Evolutionary conservation across 2,113 vertebrate species (phyloP).

Genomic region (Peucedramus taeniatus): DNA sequence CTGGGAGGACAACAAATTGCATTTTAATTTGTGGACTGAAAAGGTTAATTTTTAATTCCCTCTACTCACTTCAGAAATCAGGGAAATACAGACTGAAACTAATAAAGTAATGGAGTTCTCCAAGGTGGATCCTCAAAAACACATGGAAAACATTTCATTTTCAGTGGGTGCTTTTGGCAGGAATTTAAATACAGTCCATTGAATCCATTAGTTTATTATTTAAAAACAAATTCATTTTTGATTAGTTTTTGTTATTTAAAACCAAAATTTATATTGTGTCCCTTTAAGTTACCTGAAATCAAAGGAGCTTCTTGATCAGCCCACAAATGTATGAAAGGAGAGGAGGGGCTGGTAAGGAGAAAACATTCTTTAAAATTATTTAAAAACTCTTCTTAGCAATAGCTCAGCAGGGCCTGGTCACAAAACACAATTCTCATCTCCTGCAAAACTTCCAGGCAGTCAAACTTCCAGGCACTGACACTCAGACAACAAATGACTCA

Average conservation of each 20-base stretch:
- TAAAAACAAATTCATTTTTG: background rate
- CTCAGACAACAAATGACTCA: background rate
- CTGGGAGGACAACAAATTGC: background rate
- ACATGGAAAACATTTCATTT: background rate
- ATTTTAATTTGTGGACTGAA: background rate
- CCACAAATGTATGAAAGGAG: background rate
- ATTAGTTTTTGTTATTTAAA: background rate
- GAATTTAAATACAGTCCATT: background rate
- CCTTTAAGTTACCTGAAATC: background rate
- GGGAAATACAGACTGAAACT: background rate
- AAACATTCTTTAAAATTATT: background rate
- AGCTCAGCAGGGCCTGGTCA: background rate
- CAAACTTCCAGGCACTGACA: background rate
- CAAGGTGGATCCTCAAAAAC: background rate
- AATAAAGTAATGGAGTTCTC: background rate
- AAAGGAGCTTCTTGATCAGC: background rate
- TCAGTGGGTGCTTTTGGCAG: background rate
- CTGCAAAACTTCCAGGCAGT: background rate
- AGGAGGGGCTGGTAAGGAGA: background rate
- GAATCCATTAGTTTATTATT: background rate
- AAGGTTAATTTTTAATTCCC: background rate
- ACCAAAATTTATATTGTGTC: accelerated
- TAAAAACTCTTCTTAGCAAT: background rate
- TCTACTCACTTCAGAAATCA: background rate
- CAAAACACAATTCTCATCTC: background rate